phyloP scores from a whole-genome alignment of 2,797 vertebrate genomes.

The Anguilla pacifica region DNA sequence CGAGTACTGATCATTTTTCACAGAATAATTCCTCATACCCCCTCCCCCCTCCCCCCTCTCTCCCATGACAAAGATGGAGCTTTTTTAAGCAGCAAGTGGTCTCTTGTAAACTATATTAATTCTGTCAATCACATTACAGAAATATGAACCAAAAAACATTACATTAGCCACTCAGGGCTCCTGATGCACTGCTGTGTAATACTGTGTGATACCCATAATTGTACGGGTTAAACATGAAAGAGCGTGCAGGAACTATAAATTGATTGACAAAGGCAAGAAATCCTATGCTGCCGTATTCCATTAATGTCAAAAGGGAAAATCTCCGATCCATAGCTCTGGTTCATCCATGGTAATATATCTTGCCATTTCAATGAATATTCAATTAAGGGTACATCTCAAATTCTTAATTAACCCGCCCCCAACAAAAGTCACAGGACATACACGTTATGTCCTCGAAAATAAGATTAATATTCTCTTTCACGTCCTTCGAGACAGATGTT shows the following conservation, averaged over 20 bases:
- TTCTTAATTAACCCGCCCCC: background rate
- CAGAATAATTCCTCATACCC: background rate
- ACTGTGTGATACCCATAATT: background rate
- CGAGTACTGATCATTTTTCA: background rate
- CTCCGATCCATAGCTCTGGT: background rate
- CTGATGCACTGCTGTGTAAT: background rate
- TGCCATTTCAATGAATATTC: background rate
- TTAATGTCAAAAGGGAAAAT: background rate
- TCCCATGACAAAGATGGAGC: background rate
- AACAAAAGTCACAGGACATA: background rate
- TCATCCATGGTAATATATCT: background rate
- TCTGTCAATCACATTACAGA: background rate
- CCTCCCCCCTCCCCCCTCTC: background rate
- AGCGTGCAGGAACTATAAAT: background rate
- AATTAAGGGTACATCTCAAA: background rate
- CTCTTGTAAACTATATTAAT: background rate
- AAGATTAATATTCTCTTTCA: constrained; percentile 16
- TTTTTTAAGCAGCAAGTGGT: background rate
- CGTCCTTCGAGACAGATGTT: constrained; percentile 13
- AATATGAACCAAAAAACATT: background rate
- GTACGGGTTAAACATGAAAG: background rate
- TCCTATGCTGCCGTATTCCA: background rate
- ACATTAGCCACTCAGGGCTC: background rate
- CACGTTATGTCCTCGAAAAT: background rate
- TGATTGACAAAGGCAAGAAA: background rate